These are phyloP conservation scores for Echinops telfairi DNA, from an alignment of 2,113 vertebrate species.

Conservation along the genomic window DNA sequence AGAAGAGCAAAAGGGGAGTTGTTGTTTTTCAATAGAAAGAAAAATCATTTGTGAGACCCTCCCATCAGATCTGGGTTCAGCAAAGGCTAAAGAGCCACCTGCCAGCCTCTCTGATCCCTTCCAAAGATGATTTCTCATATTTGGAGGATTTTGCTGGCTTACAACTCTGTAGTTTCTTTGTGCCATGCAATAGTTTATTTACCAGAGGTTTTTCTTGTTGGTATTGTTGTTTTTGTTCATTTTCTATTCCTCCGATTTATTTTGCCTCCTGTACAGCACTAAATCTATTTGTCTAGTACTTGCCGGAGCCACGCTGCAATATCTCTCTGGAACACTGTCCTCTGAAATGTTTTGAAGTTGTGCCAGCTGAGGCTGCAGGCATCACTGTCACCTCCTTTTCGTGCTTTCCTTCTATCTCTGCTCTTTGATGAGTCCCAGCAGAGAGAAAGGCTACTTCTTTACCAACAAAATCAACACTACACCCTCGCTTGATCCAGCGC, in stretches of 20 bases:
- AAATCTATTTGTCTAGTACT: slow-evolving; percentile 71
- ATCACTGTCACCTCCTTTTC: slow-evolving; percentile 71
- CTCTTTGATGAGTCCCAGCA: slow-evolving; percentile 58
- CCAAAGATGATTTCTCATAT: neutral
- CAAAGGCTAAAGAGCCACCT: neutral
- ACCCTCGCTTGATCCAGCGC: slow-evolving; percentile 51
- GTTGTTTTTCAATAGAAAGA: neutral
- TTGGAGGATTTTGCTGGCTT: slow-evolving; percentile 42
- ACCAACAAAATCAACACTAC: slow-evolving; percentile 59
- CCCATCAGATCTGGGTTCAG: neutral
- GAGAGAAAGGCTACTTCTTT: slow-evolving; percentile 55
- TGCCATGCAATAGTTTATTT: slow-evolving; percentile 61
- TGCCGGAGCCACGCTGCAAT: slow-evolving; percentile 14
- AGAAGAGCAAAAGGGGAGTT: neutral
- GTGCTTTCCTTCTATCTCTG: slow-evolving; percentile 67
- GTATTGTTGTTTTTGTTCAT: slow-evolving; percentile 59
- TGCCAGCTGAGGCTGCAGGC: slow-evolving; percentile 65
- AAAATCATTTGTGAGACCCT: neutral
- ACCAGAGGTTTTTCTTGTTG: slow-evolving; percentile 42
- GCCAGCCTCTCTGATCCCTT: neutral
- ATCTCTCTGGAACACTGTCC: slow-evolving; percentile 70
- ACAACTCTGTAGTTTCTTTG: neutral
- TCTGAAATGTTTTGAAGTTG: slow-evolving; percentile 67
- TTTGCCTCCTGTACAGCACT: slow-evolving; percentile 20
- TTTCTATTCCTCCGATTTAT: slow-evolving; percentile 54